A percentile compares a stretch with the other conserved stretches of the same genome.
Conservation (phyloP, 2,113 vertebrate genomes). For the Chaenocephalus aceratus region DNA sequence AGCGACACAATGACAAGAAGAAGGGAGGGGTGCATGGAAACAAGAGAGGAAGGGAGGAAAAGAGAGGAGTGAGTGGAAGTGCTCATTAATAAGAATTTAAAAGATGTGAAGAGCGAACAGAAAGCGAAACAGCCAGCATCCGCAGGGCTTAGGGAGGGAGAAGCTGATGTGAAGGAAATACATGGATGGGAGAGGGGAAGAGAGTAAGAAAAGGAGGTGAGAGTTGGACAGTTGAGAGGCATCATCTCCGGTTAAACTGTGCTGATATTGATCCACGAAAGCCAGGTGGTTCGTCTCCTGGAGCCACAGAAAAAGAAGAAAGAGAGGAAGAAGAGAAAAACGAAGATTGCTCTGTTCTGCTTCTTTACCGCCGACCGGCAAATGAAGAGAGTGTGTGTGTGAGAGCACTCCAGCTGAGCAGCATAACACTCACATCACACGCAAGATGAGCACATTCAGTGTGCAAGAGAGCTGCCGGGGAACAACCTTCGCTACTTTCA, state of each 20-base stretch:
- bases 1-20: constrained; percentile 38
- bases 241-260: constrained; percentile 8
- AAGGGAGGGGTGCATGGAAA: constrained; percentile 12
- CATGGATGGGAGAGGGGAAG: constrained; percentile 2
- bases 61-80: constrained; percentile 55
- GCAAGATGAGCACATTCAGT: constrained; percentile 33
- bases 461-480: constrained; percentile 32
- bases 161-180: background rate
- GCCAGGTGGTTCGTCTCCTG: background rate
- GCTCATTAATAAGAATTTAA: constrained; percentile 69
- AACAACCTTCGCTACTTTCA: constrained; percentile 46
- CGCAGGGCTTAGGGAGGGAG: constrained; percentile 4
- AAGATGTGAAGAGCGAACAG: constrained; percentile 57
- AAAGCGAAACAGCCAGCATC: constrained; percentile 17
- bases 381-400: constrained; percentile 36
- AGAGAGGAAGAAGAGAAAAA: background rate
- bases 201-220: constrained; percentile 3
- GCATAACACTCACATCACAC: constrained; percentile 33
- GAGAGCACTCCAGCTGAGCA: constrained; percentile 49
- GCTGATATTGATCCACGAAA: constrained; percentile 10
- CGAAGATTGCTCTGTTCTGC: constrained; percentile 14
- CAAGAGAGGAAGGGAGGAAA: constrained; percentile 25
- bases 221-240: constrained; percentile 37
- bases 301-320: background rate
- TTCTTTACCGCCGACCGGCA: constrained; percentile 6